Conservation (phyloP, 2,797 vertebrate species). For the Sebastes kiyomatsui region DNA sequence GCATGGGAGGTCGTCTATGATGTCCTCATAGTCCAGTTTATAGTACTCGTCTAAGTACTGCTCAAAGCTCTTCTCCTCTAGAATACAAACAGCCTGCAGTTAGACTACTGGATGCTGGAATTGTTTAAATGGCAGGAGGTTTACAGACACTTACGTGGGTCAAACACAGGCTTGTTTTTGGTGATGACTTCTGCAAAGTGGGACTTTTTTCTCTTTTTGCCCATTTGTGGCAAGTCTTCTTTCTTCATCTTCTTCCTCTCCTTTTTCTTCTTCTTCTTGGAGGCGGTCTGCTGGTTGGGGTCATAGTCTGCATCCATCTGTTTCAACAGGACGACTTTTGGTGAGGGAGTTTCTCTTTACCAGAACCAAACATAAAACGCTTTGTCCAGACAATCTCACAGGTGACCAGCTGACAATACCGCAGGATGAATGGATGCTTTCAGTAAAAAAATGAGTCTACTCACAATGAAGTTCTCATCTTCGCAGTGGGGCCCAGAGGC, state of each 20-base stretch:
- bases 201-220: conserved; percentile 86
- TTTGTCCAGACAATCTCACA: too few relatives aligned
- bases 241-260: conserved; percentile 74
- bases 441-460: not conserved
- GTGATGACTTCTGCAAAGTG: conserved; percentile 84
- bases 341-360: not conserved
- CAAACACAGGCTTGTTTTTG: conserved; percentile 85
- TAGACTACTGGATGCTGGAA: not conserved
- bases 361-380: not conserved
- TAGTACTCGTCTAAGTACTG: conserved; percentile 93
- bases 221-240: conserved; percentile 74
- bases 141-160: conserved; percentile 83
- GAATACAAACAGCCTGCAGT: conserved; percentile 24
- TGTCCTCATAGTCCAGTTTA: conserved; percentile 89
- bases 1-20: conserved; percentile 91
- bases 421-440: not conserved
- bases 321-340: not conserved
- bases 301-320: conserved; percentile 95
- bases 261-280: conserved; percentile 78
- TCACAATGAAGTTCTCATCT: conserved; percentile 88
- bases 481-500: conserved; percentile 81
- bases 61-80: conserved; percentile 89
- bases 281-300: conserved; percentile 75
- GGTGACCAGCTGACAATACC: not conserved
- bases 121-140: fast-evolving